Conservation (phyloP, 2,888 invertebrate genomes). For the Dyspetes luteomarginatus region DNA sequence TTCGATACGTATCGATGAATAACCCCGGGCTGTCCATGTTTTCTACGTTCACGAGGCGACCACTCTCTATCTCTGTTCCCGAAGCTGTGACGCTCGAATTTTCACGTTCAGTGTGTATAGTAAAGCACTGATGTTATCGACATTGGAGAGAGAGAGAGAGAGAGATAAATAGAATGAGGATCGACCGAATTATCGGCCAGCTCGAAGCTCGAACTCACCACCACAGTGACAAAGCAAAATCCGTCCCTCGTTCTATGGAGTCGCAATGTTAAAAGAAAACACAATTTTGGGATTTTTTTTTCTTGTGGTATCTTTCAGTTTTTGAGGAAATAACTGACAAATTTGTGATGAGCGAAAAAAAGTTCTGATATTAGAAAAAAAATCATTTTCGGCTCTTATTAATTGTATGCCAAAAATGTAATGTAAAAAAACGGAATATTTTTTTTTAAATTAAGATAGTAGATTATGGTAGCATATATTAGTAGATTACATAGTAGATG, state of each 20-base stretch:
- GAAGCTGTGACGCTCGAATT: slow-evolving; percentile 26
- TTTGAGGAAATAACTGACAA: too few species aligned
- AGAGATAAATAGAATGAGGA: slow-evolving; percentile 26
- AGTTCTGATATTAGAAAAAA: too few species aligned
- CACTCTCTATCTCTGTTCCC: slow-evolving; percentile 31
- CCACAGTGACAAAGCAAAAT: slow-evolving; percentile 33
- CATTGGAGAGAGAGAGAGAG: neutral
- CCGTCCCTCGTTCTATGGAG: neutral
- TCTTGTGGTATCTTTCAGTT: too few species aligned
- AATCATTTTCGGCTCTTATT: too few species aligned
- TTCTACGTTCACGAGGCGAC: neutral
- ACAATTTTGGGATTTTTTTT: too few species aligned
- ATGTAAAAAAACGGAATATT: too few species aligned
- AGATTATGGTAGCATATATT: too few species aligned
- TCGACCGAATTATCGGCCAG: slow-evolving; percentile 53
- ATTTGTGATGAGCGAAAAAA: too few species aligned
- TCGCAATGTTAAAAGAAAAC: too few species aligned
- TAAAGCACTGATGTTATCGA: slow-evolving; percentile 11
- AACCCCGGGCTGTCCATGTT: slow-evolving; percentile 19
- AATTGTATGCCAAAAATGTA: too few species aligned
- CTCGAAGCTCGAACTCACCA: slow-evolving; percentile 38
- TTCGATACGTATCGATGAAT: slow-evolving; percentile 63
- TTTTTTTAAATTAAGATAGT: too few species aligned
- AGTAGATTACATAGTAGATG: too few species aligned
- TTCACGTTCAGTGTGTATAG: slow-evolving; percentile 15